phyloP scores from a whole-genome alignment of 2,113 vertebrate genomes.

The Rhagologus leucostigma region DNA sequence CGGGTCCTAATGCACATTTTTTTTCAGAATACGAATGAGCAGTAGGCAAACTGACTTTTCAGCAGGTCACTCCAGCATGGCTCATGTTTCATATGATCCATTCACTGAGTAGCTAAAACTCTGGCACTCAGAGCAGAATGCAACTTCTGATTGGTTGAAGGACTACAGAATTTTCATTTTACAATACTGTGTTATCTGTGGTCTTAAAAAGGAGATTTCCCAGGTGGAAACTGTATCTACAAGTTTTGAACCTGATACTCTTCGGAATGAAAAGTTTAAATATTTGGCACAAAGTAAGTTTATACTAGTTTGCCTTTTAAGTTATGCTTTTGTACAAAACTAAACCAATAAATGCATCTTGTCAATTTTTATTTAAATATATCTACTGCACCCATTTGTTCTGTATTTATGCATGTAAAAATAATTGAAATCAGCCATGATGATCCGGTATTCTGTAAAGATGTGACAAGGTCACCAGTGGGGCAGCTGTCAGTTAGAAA shows the following conservation, averaged over 20 bases:
- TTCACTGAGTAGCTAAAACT: background rate
- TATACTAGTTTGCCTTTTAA: slow-evolving; percentile 59
- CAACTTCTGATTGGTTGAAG: background rate
- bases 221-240: slow-evolving; percentile 40
- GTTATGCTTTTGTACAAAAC: slow-evolving; percentile 62
- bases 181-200: slow-evolving; percentile 17
- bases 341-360: slow-evolving; percentile 62
- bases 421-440: background rate
- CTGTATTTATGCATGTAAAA: slow-evolving; percentile 14
- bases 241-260: slow-evolving; percentile 43
- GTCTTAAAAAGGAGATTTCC: slow-evolving; percentile 48
- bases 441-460: background rate
- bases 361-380: slow-evolving; percentile 50
- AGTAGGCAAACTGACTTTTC: slow-evolving; percentile 4
- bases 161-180: slow-evolving; percentile 27
- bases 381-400: slow-evolving; percentile 37
- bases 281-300: slow-evolving; percentile 56
- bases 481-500: background rate
- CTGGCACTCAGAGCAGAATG: background rate
- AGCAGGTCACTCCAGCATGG: slow-evolving; percentile 18
- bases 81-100: slow-evolving; percentile 10
- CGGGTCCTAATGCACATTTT: background rate
- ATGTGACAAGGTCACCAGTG: background rate
- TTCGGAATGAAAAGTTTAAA: slow-evolving; percentile 42
- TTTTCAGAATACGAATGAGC: background rate